Percentiles rank a stretch among this genome's conserved stretches.
These are phyloP conservation scores for Laspeyria flexula DNA, from an alignment of 2,888 invertebrate species.

Conservation along the genomic window DNA sequence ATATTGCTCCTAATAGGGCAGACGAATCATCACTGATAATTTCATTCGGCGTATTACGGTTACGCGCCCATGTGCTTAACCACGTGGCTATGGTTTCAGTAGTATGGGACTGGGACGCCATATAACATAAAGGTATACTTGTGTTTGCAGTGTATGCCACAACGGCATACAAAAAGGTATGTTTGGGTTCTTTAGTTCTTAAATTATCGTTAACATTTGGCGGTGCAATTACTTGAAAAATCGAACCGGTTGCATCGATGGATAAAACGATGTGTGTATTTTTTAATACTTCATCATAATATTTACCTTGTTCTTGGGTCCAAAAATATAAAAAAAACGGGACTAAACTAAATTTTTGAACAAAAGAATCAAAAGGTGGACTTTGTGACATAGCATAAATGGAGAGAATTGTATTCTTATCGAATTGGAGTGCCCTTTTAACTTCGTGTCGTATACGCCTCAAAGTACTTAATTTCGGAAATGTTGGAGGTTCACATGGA, in stretches of 20 bases:
- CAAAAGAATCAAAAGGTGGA: conserved; percentile 13
- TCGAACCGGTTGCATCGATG: conserved; percentile 20
- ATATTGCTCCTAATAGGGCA: conserved; percentile 22
- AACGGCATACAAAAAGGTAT: conserved; percentile 21
- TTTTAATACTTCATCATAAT: conserved; percentile 19
- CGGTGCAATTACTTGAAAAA: conserved; percentile 21
- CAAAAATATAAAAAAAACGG: conserved; percentile 23
- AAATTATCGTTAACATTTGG: conserved; percentile 17
- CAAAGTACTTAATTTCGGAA: conserved; percentile 20
- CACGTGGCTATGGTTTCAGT: conserved; percentile 1
- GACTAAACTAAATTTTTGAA: conserved; percentile 17
- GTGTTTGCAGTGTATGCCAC: conserved; percentile 20
- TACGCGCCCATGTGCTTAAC: conserved; percentile 4
- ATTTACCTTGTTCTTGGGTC: conserved; percentile 19
- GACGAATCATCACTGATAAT: conserved; percentile 21
- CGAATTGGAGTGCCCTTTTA: conserved; percentile 19
- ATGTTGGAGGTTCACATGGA: conserved; percentile 17
- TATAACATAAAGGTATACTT: conserved; percentile 22
- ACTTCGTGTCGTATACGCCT: conserved; percentile 4
- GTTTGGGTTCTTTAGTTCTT: conserved; percentile 12
- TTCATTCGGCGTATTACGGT: conserved; percentile 17
- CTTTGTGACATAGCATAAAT: conserved; percentile 3
- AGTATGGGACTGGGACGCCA: conserved; percentile 22
- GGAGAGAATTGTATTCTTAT: conserved; percentile 13
- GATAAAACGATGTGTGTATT: conserved; percentile 15